Evolutionary conservation across 2,888 invertebrate genomes (phyloP), one percentile per base, ranked within the genome.

Genomic region (Nomada flava): DNA sequence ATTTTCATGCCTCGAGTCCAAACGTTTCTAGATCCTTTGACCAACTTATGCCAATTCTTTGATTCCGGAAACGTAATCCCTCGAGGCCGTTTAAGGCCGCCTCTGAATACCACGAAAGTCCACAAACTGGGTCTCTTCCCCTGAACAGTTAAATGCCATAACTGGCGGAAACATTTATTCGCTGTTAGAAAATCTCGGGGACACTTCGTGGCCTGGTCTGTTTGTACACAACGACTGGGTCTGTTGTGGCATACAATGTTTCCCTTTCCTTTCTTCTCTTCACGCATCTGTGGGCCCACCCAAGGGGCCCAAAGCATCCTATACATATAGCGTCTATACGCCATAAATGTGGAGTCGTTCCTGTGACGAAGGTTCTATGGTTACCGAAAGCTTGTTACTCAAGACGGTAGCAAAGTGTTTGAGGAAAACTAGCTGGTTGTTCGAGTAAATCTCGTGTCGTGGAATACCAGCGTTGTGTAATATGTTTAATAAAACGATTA

Each of bases 231-330:
- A 78, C 79, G 65, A 20, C 59, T 11, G 79, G 57, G 79, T 60
- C 13, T 57, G 84, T 81, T 86, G 81, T 59, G 76, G 59, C 71
- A 74, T 76, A 86, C 85, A 84, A 82, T 80, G 82, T 78, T 73
- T 52, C 76, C 78, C 72, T 52, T 72, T 57, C 79, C 78, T 73
- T 88, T 88, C 85, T 85, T 82, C 81, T 69, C 82, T 73, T 73
- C 72, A 82, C 86, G 88, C 85, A 88, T 88, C 86, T 82, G 83
- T 80, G 72, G 84, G 86, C 83, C 86, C 86, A 88, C 88, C 86
- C 86, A 86, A 85, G 86, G 86, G 86, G 76, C 69, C 63, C 68
- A 20, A n/a, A 20, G 29, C 71, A 7, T 10, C 75, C 53, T 29
- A 36, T 23, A 47, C 44, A 69, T 53, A 63, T 26, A 57, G 55